phyloP scores from a whole-genome alignment of 2,113 vertebrate species.

The Tachuris rubrigastra region DNA sequence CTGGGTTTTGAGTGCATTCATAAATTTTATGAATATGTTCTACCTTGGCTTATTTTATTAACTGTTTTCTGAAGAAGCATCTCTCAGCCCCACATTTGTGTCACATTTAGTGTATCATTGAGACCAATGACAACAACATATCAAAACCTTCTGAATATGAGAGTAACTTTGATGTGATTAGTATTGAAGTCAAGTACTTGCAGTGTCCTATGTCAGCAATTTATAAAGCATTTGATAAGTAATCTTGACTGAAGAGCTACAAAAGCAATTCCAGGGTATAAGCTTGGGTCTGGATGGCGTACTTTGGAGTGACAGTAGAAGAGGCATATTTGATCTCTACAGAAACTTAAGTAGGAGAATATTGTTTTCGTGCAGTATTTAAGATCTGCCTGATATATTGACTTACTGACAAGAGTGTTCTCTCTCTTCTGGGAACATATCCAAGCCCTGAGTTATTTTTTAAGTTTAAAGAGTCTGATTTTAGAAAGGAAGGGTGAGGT shows the following conservation, averaged over 20 bases:
- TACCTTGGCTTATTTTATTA: not conserved
- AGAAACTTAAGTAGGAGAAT: not conserved
- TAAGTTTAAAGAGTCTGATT: not conserved
- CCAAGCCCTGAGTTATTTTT: not conserved
- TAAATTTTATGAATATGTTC: not conserved
- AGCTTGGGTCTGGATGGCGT: not conserved
- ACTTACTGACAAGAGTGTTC: not conserved
- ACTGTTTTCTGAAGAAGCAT: not conserved
- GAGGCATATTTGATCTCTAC: not conserved
- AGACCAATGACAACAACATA: not conserved
- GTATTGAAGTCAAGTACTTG: not conserved
- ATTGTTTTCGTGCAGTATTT: not conserved
- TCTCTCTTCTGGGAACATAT: not conserved
- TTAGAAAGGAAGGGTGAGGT: not conserved
- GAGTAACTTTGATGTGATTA: not conserved
- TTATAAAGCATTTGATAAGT: not conserved
- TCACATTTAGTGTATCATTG: not conserved
- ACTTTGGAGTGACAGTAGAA: not conserved
- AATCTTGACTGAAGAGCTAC: not conserved
- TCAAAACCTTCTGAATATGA: not conserved
- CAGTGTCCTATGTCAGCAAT: not conserved
- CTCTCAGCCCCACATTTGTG: not conserved
- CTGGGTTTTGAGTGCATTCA: not conserved
- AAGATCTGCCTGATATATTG: not conserved
- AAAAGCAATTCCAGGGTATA: not conserved